Evolutionary conservation across 2,888 invertebrate species (phyloP).

Genomic region (Caenorhabditis doughertyi): DNA sequence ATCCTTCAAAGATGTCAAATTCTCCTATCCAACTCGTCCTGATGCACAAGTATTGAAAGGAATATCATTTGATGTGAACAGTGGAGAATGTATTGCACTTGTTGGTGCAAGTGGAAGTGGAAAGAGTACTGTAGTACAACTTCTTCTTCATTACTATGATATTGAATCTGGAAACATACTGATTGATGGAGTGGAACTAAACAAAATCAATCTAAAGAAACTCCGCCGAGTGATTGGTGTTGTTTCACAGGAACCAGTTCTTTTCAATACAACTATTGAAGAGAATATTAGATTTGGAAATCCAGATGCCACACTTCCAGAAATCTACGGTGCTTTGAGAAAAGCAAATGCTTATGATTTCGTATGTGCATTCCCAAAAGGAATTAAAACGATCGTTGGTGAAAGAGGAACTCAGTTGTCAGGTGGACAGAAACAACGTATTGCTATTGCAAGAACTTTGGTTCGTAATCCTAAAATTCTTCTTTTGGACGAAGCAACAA

Average conservation of each 20-base stretch:
- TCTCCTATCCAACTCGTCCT: constrained; percentile 84
- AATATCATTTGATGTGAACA: constrained; percentile 66
- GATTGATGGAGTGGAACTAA: constrained; percentile 84
- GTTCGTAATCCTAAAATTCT: constrained; percentile 64
- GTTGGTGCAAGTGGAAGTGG: constrained; percentile 77
- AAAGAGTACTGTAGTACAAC: constrained; percentile 75
- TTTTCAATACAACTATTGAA: constrained; percentile 85
- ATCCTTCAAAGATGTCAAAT: constrained; percentile 83
- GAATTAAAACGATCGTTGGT: constrained; percentile 83
- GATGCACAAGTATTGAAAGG: constrained; percentile 80
- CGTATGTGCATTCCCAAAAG: constrained; percentile 83
- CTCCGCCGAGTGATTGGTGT: constrained; percentile 83
- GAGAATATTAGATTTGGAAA: constrained; percentile 84
- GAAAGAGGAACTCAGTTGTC: constrained; percentile 84
- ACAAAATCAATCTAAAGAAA: constrained; percentile 84
- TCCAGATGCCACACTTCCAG: constrained; percentile 64
- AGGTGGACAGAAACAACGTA: constrained; percentile 83
- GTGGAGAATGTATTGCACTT: constrained; percentile 74
- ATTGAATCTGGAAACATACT: constrained; percentile 74
- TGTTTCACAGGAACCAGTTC: constrained; percentile 85
- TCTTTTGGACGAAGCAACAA: constrained; percentile 68
- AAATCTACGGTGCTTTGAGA: constrained; percentile 74
- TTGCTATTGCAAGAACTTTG: constrained; percentile 72
- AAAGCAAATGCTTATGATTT: constrained; percentile 84
- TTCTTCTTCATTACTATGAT: constrained; percentile 72